Evolutionary conservation across 2,113 vertebrate species (phyloP).

Genomic region (Andinoacara biseriatus): DNA sequence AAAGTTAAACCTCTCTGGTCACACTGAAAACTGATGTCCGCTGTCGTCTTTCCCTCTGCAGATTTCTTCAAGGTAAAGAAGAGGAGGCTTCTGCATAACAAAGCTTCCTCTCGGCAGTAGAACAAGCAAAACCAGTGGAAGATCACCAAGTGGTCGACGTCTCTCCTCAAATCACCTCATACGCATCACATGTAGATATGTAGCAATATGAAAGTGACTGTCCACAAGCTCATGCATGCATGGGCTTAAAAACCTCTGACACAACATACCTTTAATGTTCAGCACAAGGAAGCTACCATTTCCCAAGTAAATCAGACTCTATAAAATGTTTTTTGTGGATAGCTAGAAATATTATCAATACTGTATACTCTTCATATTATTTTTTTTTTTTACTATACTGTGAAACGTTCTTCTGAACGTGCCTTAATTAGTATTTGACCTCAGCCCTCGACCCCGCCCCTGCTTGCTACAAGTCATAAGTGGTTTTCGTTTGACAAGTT

Average conservation of each 20-base stretch:
- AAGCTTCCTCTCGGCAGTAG: constrained; percentile 66
- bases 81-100: constrained; percentile 67
- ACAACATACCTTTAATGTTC: constrained; percentile 44
- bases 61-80: constrained; percentile 83
- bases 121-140: neutral
- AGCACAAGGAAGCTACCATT: constrained; percentile 68
- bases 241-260: constrained; percentile 46
- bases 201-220: constrained; percentile 62
- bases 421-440: constrained; percentile 27
- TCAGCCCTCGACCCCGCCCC: neutral
- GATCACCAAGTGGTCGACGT: constrained; percentile 14
- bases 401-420: constrained; percentile 60
- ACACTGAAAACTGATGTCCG: neutral
- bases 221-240: constrained; percentile 40
- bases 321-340: constrained; percentile 31
- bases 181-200: constrained; percentile 60
- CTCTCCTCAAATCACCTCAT: constrained; percentile 34
- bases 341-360: constrained; percentile 35
- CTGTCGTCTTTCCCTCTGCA: constrained; percentile 18
- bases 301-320: constrained; percentile 19
- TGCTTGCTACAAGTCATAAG: constrained; percentile 44
- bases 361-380: constrained; percentile 49
- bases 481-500: constrained; percentile 33
- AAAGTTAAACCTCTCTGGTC: neutral
- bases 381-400: constrained; percentile 71